Percentiles rank a stretch among this genome's conserved stretches.
Conservation (phyloP, 2,797 vertebrate genomes). For the Ceryle rudis region DNA sequence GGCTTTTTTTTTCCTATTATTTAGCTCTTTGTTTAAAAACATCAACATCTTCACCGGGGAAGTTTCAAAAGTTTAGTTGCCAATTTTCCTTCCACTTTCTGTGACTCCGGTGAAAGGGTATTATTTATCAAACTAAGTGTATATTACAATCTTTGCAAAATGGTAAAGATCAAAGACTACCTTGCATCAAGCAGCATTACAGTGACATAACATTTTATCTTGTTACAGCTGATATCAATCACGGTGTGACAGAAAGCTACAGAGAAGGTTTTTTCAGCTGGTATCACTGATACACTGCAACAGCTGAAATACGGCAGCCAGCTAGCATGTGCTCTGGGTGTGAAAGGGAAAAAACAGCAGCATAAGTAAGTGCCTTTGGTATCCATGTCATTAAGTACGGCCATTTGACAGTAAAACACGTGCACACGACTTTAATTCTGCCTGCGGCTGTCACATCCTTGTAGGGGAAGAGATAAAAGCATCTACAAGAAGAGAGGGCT, state of each 20-base stretch:
- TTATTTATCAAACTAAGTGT: conserved; percentile 76
- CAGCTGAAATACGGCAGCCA: conserved; percentile 53
- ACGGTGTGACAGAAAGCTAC: conserved; percentile 63
- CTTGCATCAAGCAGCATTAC: conserved; percentile 77
- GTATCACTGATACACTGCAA: conserved; percentile 55
- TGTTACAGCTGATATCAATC: conserved; percentile 79
- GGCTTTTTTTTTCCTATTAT: background rate
- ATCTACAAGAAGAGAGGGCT: background rate
- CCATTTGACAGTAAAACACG: conserved; percentile 7
- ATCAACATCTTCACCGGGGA: background rate
- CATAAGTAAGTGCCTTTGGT: background rate
- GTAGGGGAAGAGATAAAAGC: background rate
- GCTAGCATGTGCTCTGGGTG: conserved; percentile 21
- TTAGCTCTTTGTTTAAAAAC: conserved; percentile 39
- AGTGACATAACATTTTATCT: conserved; percentile 78
- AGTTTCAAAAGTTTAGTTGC: conserved; percentile 44
- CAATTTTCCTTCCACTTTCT: conserved; percentile 51
- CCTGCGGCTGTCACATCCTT: background rate
- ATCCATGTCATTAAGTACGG: background rate
- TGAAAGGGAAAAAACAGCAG: conserved; percentile 22
- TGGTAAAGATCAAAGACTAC: conserved; percentile 80
- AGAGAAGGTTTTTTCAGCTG: conserved; percentile 45
- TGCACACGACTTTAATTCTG: background rate
- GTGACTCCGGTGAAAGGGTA: conserved; percentile 63
- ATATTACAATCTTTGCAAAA: conserved; percentile 77